A percentile compares a stretch with the other conserved stretches of the same genome.
These are phyloP conservation scores for Drosophila paramelanica DNA, from an alignment of 2,888 invertebrate genomes.

Conservation along the genomic window DNA sequence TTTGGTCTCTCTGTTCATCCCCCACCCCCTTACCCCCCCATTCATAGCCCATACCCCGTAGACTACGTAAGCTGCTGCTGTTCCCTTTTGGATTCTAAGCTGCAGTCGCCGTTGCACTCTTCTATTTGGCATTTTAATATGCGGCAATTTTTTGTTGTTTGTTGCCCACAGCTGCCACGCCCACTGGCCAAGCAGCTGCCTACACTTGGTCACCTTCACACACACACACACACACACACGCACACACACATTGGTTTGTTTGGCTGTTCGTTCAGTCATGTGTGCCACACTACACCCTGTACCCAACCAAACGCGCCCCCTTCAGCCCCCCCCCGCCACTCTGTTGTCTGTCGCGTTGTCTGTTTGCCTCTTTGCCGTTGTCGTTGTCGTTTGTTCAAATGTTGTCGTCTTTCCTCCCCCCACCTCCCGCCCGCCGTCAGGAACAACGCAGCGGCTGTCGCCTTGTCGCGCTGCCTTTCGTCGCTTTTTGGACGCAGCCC, in stretches of 20 bases:
- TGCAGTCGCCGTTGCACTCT: conserved; percentile 69
- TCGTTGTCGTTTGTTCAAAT: conserved; percentile 50
- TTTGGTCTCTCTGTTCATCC: not conserved
- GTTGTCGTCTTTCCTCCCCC: conserved; percentile 55
- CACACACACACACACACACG: conserved; percentile 32
- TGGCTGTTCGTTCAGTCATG: conserved; percentile 74
- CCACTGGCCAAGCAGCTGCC: conserved; percentile 23
- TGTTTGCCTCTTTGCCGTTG: conserved; percentile 66
- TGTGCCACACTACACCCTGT: conserved; percentile 47
- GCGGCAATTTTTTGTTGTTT: conserved; percentile 58
- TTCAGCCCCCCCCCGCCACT: not conserved
- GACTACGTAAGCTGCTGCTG: too few species aligned
- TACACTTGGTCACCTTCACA: conserved; percentile 75
- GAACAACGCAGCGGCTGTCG: conserved; percentile 40
- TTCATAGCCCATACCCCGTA: too few species aligned
- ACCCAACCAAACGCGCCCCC: not conserved
- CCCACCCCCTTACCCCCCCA: not conserved
- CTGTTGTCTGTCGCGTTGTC: conserved; percentile 41
- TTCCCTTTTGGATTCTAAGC: conserved; percentile 71
- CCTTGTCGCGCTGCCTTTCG: conserved; percentile 72
- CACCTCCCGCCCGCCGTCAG: not conserved
- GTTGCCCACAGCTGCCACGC: conserved; percentile 17
- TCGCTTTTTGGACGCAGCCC: conserved; percentile 61
- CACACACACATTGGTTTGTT: conserved; percentile 61
- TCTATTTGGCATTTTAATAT: conserved; percentile 80